A percentile compares a stretch with the other conserved stretches of the same genome.
These are phyloP conservation scores for Sycobia sp. DNA, from an alignment of 1,140 invertebrate genomes.

Conservation along the genomic window DNA sequence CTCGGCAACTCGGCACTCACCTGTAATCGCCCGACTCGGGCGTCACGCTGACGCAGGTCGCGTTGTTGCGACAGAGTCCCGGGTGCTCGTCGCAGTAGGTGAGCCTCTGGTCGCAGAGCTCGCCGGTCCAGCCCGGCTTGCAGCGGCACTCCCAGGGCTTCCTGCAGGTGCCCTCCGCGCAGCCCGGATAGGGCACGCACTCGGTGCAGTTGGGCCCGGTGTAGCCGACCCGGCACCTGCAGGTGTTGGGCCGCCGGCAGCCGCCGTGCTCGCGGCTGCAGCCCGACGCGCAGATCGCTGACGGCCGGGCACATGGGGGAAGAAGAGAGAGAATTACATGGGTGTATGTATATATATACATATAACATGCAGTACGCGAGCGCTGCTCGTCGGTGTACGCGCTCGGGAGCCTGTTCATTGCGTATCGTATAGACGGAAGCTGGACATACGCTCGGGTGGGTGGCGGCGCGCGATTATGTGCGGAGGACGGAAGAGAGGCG, in stretches of 20 bases:
- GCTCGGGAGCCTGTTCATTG: no score
- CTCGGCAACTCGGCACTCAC: conserved; percentile 63
- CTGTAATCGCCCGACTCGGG: conserved; percentile 76
- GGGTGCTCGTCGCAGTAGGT: conserved; percentile 77
- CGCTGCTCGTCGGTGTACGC: no score
- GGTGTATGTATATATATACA: no score
- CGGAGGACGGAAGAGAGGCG: no score
- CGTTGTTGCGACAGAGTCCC: conserved; percentile 75
- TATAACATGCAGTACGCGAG: no score
- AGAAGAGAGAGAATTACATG: no score
- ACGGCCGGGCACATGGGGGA: background rate
- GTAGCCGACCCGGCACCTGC: conserved; percentile 88
- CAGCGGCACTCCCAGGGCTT: conserved; percentile 89
- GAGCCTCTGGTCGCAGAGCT: conserved; percentile 85
- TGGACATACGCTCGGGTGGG: no score
- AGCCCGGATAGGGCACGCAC: conserved; percentile 85
- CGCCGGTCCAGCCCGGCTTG: conserved; percentile 83
- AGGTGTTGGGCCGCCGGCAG: conserved; percentile 78
- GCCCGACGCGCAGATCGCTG: conserved; percentile 81
- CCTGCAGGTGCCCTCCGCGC: conserved; percentile 80
- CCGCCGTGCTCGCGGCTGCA: conserved; percentile 84
- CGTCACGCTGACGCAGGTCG: conserved; percentile 78
- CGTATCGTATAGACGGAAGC: no score
- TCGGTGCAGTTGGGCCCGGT: conserved; percentile 79
- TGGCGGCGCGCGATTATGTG: no score